phyloP scores from a whole-genome alignment of 2,113 vertebrate species.

The Benthochromis sp. region DNA sequence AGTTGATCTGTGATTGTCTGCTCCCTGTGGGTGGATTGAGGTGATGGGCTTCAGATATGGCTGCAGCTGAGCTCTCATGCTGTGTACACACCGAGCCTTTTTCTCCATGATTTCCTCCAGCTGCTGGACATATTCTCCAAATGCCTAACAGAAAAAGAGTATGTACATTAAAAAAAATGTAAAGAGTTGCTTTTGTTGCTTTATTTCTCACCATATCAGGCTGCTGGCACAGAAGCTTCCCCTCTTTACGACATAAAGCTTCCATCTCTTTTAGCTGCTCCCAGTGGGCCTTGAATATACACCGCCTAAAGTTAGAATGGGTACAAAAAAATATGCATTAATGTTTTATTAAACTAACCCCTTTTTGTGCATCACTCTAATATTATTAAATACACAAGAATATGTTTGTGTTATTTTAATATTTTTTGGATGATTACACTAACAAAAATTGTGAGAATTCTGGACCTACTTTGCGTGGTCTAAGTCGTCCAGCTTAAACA shows the following conservation, averaged over 20 bases:
- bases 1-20: neutral
- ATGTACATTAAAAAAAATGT: neutral
- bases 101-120: slow-evolving; percentile 77
- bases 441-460: neutral
- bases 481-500: neutral
- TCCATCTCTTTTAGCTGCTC: slow-evolving; percentile 81
- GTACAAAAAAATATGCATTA: neutral
- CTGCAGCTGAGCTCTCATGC: slow-evolving; percentile 72
- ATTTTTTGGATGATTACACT: neutral
- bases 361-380: neutral
- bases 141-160: slow-evolving; percentile 65
- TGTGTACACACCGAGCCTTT: slow-evolving; percentile 76
- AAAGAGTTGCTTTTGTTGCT: neutral
- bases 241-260: slow-evolving; percentile 71
- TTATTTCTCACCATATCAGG: slow-evolving; percentile 66
- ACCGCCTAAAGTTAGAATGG: slow-evolving; percentile 59
- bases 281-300: slow-evolving; percentile 72
- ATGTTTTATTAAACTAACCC: neutral
- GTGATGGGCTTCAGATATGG: slow-evolving; percentile 38
- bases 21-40: neutral
- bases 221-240: slow-evolving; percentile 73
- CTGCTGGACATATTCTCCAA: slow-evolving; percentile 73
- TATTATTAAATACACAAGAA: neutral
- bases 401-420: neutral
- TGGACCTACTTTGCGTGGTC: slow-evolving; percentile 36